phyloP scores from a whole-genome alignment of 2,797 vertebrate species.

The Muscicapa striata region DNA sequence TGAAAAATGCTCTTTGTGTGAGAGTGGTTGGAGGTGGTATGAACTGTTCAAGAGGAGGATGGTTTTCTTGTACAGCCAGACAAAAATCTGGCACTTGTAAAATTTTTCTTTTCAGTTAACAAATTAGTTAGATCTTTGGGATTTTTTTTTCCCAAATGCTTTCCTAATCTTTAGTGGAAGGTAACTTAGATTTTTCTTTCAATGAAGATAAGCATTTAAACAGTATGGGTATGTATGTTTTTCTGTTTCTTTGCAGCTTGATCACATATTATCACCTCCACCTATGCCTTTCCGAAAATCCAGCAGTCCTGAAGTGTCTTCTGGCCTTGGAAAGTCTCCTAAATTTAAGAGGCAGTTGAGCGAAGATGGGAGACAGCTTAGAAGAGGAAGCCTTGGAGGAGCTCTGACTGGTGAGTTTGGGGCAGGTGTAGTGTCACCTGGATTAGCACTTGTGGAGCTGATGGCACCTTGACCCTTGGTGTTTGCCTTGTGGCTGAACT shows the following conservation, averaged over 20 bases:
- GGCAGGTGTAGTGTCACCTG: not conserved
- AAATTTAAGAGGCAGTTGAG: slow-evolving; percentile 88
- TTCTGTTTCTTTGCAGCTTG: slow-evolving; percentile 78
- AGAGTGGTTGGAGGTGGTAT: not conserved
- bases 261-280: slow-evolving; percentile 87
- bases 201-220: not conserved
- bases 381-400: slow-evolving; percentile 92
- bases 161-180: not conserved
- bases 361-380: slow-evolving; percentile 86
- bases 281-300: slow-evolving; percentile 84
- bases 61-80: not conserved
- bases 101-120: not conserved
- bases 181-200: not conserved
- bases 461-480: not conserved
- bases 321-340: slow-evolving; percentile 75
- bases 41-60: not conserved
- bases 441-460: not conserved
- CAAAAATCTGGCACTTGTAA: not conserved
- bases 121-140: not conserved
- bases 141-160: not conserved
- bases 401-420: slow-evolving; percentile 89
- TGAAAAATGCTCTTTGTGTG: not conserved
- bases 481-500: not conserved
- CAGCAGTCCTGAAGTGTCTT: slow-evolving; percentile 88
- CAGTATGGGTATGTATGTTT: not conserved